phyloP scores from a whole-genome alignment of 2,888 invertebrate genomes.

The Diarsia mendica region DNA sequence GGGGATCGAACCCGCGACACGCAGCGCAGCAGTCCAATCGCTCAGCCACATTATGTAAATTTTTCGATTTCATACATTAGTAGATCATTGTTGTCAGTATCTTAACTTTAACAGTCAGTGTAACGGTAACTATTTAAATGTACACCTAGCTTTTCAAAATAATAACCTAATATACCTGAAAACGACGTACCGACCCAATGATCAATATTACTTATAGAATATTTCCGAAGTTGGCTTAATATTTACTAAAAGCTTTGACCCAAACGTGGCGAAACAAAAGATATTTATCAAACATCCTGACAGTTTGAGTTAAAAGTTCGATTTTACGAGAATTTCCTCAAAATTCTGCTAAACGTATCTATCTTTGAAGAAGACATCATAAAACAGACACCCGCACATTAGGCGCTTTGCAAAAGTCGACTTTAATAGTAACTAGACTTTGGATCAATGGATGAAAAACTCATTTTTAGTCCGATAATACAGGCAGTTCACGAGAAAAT shows the following conservation, averaged over 20 bases:
- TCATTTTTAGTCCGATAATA: no score
- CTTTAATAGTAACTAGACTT: no score
- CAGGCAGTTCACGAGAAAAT: neutral
- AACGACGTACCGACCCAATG: neutral
- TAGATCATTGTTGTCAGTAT: neutral
- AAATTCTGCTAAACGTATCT: neutral
- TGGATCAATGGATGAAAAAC: no score
- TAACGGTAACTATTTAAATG: neutral
- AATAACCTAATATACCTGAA: neutral
- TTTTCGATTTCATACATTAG: neutral
- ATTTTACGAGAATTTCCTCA: conserved; percentile 5
- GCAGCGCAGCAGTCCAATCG: no score
- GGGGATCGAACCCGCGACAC: no score
- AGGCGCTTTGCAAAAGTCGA: neutral
- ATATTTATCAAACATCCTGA: conserved; percentile 30
- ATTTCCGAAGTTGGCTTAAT: conserved; percentile 3
- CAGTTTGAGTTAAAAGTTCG: conserved; percentile 13
- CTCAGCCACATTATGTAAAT: no score
- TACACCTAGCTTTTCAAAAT: neutral
- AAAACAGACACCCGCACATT: neutral
- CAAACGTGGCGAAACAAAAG: conserved; percentile 30
- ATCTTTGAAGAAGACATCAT: neutral
- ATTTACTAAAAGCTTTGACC: conserved; percentile 10
- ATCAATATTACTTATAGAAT: neutral
- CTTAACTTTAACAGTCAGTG: neutral